A percentile compares a stretch with the other conserved stretches of the same genome.
Evolutionary conservation across 2,888 invertebrate species (phyloP).

Genomic region (Tridacna crocea): DNA sequence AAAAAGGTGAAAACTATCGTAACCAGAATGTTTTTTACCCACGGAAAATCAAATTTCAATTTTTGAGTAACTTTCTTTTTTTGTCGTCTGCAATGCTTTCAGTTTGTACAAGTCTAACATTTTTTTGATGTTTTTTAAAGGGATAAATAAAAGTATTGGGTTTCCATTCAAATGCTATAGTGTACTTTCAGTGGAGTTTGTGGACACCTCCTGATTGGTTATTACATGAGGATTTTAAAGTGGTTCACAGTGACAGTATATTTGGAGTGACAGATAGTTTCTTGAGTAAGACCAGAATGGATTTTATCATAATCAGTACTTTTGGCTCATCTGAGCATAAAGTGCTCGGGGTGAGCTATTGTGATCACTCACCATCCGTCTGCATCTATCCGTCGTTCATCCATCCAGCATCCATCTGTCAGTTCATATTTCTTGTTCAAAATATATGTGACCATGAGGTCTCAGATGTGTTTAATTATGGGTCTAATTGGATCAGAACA

Average conservation of each 20-base stretch:
- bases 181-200: constrained; percentile 63
- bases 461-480: too few relatives aligned
- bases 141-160: background rate
- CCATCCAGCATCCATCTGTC: too few relatives aligned
- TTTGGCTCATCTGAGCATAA: background rate
- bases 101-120: background rate
- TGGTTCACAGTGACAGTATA: constrained; percentile 30
- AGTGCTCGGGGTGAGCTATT: background rate
- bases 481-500: too few relatives aligned
- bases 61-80: background rate
- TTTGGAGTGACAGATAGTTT: constrained; percentile 48
- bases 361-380: too few relatives aligned
- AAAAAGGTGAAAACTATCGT: too few relatives aligned
- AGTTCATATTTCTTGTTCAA: too few relatives aligned
- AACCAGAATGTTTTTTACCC: too few relatives aligned
- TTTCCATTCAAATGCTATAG: background rate
- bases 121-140: too few relatives aligned
- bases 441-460: too few relatives aligned
- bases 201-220: constrained; percentile 69
- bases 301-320: background rate
- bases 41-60: too few relatives aligned
- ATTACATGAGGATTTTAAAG: constrained; percentile 45
- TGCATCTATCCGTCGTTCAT: too few relatives aligned
- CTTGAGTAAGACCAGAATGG: constrained; percentile 32
- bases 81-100: background rate